Evolutionary conservation across 2,888 invertebrate genomes (phyloP), one percentile per base, ranked within the genome.

Genomic region (Temnothorax ravouxi): DNA sequence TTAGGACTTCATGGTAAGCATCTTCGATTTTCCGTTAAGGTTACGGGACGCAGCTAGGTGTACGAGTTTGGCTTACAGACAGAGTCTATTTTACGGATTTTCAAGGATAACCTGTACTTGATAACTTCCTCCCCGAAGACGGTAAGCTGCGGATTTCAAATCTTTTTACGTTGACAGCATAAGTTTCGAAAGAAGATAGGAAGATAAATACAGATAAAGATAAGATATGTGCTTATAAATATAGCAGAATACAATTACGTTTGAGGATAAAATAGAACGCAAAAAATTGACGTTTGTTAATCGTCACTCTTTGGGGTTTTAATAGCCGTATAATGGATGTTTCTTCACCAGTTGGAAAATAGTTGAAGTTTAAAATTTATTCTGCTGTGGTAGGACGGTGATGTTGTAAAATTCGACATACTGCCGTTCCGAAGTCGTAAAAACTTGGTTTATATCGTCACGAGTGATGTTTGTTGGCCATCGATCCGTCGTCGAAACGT

Each of bases 1-100:
- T 93, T 92, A 91, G 92, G 92, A 93, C 92, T 94, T 94, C 94
- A 94, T 94, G 94, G 93, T 93, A 94, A 94, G 93, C 93, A 94
- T 93, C 91, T 93, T 94, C 93, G 94, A 94, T 94, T 94, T 94
- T 93, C 93, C 94, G 93, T 94, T 94, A 94, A 93, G 93, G 92
- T 93, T 92, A 92, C 91, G 92, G 89, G 88, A 89, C 79, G 81
- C 84, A 90, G 91, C 83, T 88, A 88, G 88, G 87, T 87, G 88
- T 86, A 84, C 87, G 86, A 80, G 84, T 75, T 83, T 71, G 89
- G 91, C 89, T 91, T 92, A 92, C 88, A 88, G 87, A 61, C 88
- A 52, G 79, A 87, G 87, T 92, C 91, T 91, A 92, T 92, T 91
- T 90, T 74, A 82, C 84, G 92, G 92, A 93, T 93, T 93, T 93